phyloP scores from a whole-genome alignment of 2,888 invertebrate species.

The Teleiodes luculella region DNA sequence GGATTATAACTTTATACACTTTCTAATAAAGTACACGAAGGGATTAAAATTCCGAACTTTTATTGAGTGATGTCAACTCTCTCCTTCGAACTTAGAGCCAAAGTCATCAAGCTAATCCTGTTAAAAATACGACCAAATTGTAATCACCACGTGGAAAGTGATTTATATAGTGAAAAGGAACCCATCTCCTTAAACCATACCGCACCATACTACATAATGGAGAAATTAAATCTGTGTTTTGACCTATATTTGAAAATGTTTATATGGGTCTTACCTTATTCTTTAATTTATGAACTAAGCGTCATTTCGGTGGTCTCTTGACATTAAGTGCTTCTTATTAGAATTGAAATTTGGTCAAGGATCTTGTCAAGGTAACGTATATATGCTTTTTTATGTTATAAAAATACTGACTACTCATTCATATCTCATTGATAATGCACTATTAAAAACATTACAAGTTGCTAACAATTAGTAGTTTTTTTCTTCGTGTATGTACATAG shows the following conservation, averaged over 20 bases:
- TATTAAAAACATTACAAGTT: too few relatives aligned
- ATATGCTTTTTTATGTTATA: too few relatives aligned
- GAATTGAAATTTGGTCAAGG: too few relatives aligned
- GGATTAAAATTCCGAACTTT: conserved; percentile 10
- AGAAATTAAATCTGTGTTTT: background rate
- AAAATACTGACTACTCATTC: too few relatives aligned
- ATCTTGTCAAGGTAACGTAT: too few relatives aligned
- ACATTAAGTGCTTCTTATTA: too few relatives aligned
- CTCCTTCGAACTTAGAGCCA: conserved; percentile 7
- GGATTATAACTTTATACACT: conserved; percentile 2
- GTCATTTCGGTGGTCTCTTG: too few relatives aligned
- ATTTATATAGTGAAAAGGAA: background rate
- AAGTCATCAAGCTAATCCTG: conserved; percentile 10
- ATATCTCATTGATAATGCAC: too few relatives aligned
- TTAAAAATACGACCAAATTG: conserved; percentile 8
- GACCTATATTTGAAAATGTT: background rate
- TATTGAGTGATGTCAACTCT: conserved; percentile 13
- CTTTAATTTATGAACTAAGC: too few relatives aligned
- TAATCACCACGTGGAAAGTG: conserved; percentile 7
- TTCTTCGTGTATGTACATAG: too few relatives aligned
- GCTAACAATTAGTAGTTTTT: too few relatives aligned
- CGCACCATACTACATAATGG: background rate
- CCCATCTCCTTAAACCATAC: background rate
- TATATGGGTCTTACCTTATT: too few relatives aligned
- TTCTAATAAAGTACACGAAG: conserved; percentile 10